Evolutionary conservation across 2,888 invertebrate genomes (phyloP).

Genomic region (Augochlorella aurata): DNA sequence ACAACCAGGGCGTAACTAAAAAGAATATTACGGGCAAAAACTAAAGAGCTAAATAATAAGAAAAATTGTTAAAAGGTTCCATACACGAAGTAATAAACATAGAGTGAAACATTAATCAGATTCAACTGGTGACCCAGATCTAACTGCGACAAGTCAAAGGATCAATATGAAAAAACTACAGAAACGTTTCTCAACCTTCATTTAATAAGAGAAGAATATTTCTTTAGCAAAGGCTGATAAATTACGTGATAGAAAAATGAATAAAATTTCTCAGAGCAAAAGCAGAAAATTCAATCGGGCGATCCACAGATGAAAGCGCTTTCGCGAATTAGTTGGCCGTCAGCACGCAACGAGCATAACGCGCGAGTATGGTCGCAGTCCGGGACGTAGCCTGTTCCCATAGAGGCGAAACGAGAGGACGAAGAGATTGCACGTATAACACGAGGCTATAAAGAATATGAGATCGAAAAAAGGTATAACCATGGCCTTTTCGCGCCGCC

Average conservation of each 20-base stretch:
- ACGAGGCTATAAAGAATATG: constrained; percentile 61
- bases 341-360: neutral
- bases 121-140: constrained; percentile 24
- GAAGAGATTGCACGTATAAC: constrained; percentile 53
- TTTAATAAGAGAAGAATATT: too few relatives aligned
- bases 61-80: neutral
- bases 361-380: neutral
- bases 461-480: constrained; percentile 68
- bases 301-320: constrained; percentile 9
- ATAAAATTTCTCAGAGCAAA: too few relatives aligned
- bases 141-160: too few relatives aligned
- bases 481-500: constrained; percentile 64
- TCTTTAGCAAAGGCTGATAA: too few relatives aligned
- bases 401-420: constrained; percentile 18
- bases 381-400: neutral
- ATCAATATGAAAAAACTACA: too few relatives aligned
- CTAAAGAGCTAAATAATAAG: too few relatives aligned
- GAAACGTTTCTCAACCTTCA: too few relatives aligned
- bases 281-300: neutral
- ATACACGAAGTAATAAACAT: neutral
- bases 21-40: neutral
- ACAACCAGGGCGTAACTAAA: too few relatives aligned
- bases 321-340: neutral
- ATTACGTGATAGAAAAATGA: too few relatives aligned
- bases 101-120: constrained; percentile 21